Evolutionary conservation across 2,888 invertebrate genomes (phyloP).

Genomic region (Dusona sp.): DNA sequence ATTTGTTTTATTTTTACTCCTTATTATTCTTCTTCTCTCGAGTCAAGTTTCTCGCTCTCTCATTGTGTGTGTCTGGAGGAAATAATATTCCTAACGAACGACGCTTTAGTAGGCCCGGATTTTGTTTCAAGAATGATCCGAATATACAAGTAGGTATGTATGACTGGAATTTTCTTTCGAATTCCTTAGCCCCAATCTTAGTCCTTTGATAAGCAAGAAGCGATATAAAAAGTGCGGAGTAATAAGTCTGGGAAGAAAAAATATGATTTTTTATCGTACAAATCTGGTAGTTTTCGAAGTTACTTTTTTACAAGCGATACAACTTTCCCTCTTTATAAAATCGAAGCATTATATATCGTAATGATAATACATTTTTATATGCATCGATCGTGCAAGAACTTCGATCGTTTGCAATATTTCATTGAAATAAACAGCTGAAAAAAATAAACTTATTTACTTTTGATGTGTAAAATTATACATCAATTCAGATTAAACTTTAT

Average conservation of each 20-base stretch:
- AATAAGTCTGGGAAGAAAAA: neutral
- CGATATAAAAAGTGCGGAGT: neutral
- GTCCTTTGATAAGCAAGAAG: neutral
- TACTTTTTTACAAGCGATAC: neutral
- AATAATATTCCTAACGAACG: slow-evolving; percentile 60
- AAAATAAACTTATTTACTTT: neutral
- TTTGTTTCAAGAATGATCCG: neutral
- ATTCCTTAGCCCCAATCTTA: neutral
- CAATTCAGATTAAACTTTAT: neutral
- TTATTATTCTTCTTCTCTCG: slow-evolving; percentile 18
- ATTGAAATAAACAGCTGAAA: neutral
- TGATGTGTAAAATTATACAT: neutral
- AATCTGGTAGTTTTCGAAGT: neutral
- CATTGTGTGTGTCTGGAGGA: slow-evolving; percentile 33
- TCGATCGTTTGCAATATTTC: neutral
- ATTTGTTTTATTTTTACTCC: slow-evolving; percentile 24
- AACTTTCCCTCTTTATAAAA: neutral
- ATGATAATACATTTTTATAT: neutral
- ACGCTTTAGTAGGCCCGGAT: slow-evolving; percentile 17
- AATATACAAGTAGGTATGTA: neutral
- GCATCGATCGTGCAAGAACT: neutral
- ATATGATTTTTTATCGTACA: neutral
- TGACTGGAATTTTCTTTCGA: neutral
- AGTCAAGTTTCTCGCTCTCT: neutral
- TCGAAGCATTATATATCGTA: neutral